Percentiles rank a stretch among this genome's conserved stretches.
Evolutionary conservation across 2,888 invertebrate species (phyloP).

Genomic region (Glaucopsyche alexis): DNA sequence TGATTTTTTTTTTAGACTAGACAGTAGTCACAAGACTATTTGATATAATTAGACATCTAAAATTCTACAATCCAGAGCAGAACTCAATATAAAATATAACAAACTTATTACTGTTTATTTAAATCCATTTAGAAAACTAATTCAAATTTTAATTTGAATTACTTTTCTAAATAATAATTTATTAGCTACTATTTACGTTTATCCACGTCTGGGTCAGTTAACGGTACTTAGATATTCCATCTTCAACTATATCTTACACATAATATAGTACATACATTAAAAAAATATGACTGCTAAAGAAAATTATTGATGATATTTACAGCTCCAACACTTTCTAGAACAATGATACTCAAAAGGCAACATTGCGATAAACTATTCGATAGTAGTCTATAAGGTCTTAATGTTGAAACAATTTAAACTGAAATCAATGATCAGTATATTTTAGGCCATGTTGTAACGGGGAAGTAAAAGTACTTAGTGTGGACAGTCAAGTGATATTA

Average conservation of each 20-base stretch:
- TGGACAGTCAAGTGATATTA: slow-evolving; percentile 49
- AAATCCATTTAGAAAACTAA: not conserved
- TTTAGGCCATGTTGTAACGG: slow-evolving; percentile 45
- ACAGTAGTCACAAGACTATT: too few relatives aligned
- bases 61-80: too few relatives aligned
- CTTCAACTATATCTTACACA: not conserved
- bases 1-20: too few relatives aligned
- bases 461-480: slow-evolving; percentile 66
- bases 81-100: too few relatives aligned
- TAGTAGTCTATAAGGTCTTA: not conserved
- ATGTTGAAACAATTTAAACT: slow-evolving; percentile 40
- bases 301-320: too few relatives aligned
- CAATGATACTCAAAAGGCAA: slow-evolving; percentile 3
- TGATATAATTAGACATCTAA: too few relatives aligned
- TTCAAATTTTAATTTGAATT: not conserved
- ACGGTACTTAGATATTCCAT: not conserved
- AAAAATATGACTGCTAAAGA: too few relatives aligned
- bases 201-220: slow-evolving; percentile 1
- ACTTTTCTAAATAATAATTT: not conserved
- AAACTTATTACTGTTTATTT: not conserved
- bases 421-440: slow-evolving; percentile 16
- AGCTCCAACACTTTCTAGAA: not conserved
- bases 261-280: too few relatives aligned
- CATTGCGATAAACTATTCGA: not conserved
- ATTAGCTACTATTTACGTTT: not conserved